phyloP scores from a whole-genome alignment of 1,140 invertebrate species.

The Brachionus calyciflorus region DNA sequence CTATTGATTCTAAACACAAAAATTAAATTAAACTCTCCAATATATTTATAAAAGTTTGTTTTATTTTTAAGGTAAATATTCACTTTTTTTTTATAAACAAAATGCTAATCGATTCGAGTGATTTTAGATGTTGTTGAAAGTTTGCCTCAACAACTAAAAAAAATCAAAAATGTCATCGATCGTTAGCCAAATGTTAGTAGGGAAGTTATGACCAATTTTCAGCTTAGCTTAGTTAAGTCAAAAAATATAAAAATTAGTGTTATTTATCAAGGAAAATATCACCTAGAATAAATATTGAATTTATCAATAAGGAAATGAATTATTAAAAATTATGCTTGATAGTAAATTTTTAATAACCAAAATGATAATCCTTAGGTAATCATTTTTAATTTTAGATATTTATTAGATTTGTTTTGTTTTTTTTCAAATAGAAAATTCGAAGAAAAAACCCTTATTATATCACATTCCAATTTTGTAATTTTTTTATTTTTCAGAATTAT shows the following conservation, averaged over 20 bases:
- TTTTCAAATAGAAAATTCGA: no score
- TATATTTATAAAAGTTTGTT: constrained; percentile 15
- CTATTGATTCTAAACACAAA: constrained; percentile 35
- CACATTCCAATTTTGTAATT: constrained; percentile 15
- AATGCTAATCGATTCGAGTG: neutral
- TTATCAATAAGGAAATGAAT: constrained; percentile 10
- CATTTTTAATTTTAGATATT: neutral
- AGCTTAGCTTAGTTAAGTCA: no score
- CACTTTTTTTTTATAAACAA: no score
- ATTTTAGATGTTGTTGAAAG: no score
- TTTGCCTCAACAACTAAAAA: no score
- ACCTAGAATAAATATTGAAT: constrained; percentile 2
- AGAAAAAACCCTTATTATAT: no score
- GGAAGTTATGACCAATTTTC: no score
- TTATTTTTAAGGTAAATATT: neutral
- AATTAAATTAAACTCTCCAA: constrained; percentile 9
- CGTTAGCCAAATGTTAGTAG: no score
- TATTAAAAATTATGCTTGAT: constrained; percentile 25
- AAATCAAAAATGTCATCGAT: no score
- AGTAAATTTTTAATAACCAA: neutral
- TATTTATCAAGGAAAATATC: constrained; percentile 7
- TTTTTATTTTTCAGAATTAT: neutral
- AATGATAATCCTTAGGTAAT: constrained; percentile 15
- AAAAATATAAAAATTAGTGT: no score
- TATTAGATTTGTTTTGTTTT: neutral